Conservation (phyloP, 2,888 invertebrate species). For the Sinelater perroti region DNA sequence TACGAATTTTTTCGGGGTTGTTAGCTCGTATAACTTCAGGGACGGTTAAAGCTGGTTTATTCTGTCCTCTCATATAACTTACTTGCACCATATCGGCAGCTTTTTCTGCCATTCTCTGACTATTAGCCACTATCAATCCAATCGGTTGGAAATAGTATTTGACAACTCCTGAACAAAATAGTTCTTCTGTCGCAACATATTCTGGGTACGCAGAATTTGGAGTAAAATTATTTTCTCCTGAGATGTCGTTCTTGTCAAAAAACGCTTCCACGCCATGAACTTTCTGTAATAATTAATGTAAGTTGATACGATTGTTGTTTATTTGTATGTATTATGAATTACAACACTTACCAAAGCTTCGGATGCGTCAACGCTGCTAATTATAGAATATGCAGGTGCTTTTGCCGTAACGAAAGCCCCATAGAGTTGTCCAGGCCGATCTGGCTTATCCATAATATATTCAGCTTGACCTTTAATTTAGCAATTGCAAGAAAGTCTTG, state of each 20-base stretch:
- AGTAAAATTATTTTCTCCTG: conserved; percentile 71
- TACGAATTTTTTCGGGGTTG: conserved; percentile 57
- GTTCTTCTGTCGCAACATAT: conserved; percentile 55
- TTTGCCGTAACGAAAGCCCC: conserved; percentile 70
- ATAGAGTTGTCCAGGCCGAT: conserved; percentile 66
- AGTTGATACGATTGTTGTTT: neutral
- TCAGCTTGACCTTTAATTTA: conserved; percentile 68
- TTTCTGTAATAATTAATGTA: conserved; percentile 61
- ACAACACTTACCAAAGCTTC: conserved; percentile 67
- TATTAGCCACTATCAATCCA: conserved; percentile 74
- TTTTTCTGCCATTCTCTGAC: conserved; percentile 65
- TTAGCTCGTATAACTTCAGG: conserved; percentile 63
- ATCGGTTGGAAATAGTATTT: conserved; percentile 75
- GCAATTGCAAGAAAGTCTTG: conserved; percentile 68
- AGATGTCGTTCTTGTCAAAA: conserved; percentile 71
- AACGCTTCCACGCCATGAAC: conserved; percentile 72
- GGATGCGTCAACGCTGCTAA: conserved; percentile 66
- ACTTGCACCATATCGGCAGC: conserved; percentile 67
- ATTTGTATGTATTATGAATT: neutral
- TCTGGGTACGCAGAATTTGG: conserved; percentile 47
- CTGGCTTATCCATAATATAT: conserved; percentile 70
- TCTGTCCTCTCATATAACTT: conserved; percentile 62
- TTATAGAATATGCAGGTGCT: conserved; percentile 55
- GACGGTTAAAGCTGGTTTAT: conserved; percentile 58
- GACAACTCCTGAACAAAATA: conserved; percentile 63